A percentile compares a stretch with the other conserved stretches of the same genome.
Conservation (phyloP, 2,113 vertebrate genomes). For the Nothobranchius furzeri region DNA sequence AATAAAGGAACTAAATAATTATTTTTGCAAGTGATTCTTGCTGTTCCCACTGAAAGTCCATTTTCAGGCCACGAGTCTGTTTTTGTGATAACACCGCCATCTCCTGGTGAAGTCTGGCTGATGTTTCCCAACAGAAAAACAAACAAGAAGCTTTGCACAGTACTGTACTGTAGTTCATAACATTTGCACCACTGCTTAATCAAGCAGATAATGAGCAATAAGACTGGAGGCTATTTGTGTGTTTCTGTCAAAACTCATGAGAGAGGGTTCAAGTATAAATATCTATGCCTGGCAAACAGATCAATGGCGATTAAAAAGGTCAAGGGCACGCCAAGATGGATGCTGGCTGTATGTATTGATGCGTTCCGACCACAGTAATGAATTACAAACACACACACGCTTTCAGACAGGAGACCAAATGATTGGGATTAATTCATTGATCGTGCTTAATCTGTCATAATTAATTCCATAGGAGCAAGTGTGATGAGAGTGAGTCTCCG, state of each 20-base stretch:
- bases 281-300: conserved; percentile 73
- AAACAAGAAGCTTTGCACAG: background rate
- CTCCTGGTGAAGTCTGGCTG: conserved; percentile 52
- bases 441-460: conserved; percentile 75
- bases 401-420: conserved; percentile 36
- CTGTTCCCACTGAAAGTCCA: conserved; percentile 11
- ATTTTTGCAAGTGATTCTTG: background rate
- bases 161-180: conserved; percentile 55
- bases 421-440: conserved; percentile 69
- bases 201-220: conserved; percentile 69
- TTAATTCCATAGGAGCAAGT: conserved; percentile 73
- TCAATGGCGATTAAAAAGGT: conserved; percentile 78
- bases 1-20: background rate
- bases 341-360: conserved; percentile 69
- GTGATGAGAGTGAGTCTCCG: conserved; percentile 67
- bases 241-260: conserved; percentile 42
- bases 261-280: conserved; percentile 60
- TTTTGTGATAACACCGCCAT: conserved; percentile 68
- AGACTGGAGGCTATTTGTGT: conserved; percentile 42
- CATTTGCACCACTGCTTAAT: conserved; percentile 66
- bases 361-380: conserved; percentile 53
- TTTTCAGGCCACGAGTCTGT: background rate
- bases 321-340: conserved; percentile 73
- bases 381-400: conserved; percentile 56
- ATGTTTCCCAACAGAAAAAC: background rate